Evolutionary conservation across 1,140 invertebrate species (phyloP).

Genomic region (Brachionus koreanus): DNA sequence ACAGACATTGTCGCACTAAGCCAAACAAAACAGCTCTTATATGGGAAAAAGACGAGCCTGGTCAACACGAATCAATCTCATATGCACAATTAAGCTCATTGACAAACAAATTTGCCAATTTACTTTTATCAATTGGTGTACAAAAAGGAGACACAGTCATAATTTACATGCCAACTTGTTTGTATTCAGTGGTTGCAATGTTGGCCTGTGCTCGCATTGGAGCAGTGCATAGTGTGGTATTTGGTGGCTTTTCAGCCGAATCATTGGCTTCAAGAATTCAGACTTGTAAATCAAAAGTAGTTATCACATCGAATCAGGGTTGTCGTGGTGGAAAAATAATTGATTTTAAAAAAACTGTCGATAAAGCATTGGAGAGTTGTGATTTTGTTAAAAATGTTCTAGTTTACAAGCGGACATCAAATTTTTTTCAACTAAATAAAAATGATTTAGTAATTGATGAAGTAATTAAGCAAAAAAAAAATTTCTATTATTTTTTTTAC

Average conservation of each 20-base stretch:
- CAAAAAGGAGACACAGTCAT: conserved; percentile 62
- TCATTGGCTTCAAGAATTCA: conserved; percentile 62
- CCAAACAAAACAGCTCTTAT: conserved; percentile 60
- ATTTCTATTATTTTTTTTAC: neutral
- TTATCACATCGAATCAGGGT: conserved; percentile 62
- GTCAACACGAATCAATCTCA: conserved; percentile 56
- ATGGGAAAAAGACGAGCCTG: conserved; percentile 64
- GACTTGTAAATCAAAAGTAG: conserved; percentile 57
- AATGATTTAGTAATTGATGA: conserved; percentile 52
- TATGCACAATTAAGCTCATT: conserved; percentile 54
- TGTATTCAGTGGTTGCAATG: conserved; percentile 60
- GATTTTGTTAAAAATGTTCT: conserved; percentile 59
- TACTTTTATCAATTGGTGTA: conserved; percentile 58
- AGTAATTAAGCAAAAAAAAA: conserved; percentile 51
- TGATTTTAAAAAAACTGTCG: conserved; percentile 61
- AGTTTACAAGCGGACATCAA: conserved; percentile 57
- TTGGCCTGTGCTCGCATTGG: conserved; percentile 62
- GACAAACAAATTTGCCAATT: conserved; percentile 59
- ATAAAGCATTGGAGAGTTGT: conserved; percentile 58
- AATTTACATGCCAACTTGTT: conserved; percentile 62
- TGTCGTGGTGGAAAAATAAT: conserved; percentile 60
- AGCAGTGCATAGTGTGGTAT: conserved; percentile 64
- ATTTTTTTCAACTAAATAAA: conserved; percentile 20
- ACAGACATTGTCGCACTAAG: conserved; percentile 57
- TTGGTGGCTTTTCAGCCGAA: conserved; percentile 65